Base-by-base conservation (phyloP, 92 coral and sea anemone species). In the Palythoa heliodiscus region DNA sequence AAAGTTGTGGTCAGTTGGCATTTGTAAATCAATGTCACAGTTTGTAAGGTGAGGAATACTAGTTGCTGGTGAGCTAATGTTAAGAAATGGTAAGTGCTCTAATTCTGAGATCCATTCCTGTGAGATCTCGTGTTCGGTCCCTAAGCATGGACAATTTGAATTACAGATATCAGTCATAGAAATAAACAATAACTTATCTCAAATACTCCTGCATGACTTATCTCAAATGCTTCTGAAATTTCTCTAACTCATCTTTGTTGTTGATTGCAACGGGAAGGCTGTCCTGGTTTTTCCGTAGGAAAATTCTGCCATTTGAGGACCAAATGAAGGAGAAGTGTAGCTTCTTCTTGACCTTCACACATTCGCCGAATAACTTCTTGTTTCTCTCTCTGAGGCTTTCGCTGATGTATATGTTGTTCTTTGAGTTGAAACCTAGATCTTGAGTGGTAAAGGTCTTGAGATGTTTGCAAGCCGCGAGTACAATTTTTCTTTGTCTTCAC, bases 401-500 rank as follows among this genome's bases (percentile, higher is more conserved):
- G 64, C 43, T 20, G 80, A 75, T 75, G 43, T 75, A 75, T 14
- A 52, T 75, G 40, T 75, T 75, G 66, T 75, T 75, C 64, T 54
- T 75, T 25, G 63, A 52, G 57, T 75, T 52, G 63, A 52, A 75
- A 17, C 73, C 58, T 38, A 79, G 70, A 19, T 79, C 71, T 43
- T 52, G 69, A 40, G 73, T 67, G 20, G 73, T 82, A 11, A 66
- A 40, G 75, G 53, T 87, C 52, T 38, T 40, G 66, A 82, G 87
- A 54, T 53, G 80, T 47, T 73, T 83, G 54, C 73, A 52, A 22
- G 83, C 88, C n/a, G n/a, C 61, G 63, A 43, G 77, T 70, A 88
- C 82, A 88, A 73, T 53, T 64, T 75, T 16, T 88, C 91, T 55
- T 78, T 73, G 72, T 73, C 83, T 37, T 82, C 85, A 52, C 91